A percentile compares a stretch with the other conserved stretches of the same genome.
These are phyloP conservation scores for Listronotus bonariensis DNA, from an alignment of 1,140 invertebrate species.

Conservation along the genomic window DNA sequence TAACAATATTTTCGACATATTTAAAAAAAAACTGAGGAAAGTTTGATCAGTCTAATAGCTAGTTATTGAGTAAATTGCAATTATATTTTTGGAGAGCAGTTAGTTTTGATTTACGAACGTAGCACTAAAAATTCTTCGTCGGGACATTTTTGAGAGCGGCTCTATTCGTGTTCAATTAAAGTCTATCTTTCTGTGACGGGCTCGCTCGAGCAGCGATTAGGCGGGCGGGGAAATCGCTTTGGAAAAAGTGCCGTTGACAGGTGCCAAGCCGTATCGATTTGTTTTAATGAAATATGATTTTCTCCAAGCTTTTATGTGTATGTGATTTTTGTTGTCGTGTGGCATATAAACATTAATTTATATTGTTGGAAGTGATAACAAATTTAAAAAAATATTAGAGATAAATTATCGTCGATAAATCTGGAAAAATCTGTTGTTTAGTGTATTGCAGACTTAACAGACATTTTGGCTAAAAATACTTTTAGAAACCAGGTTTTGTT, in stretches of 20 bases:
- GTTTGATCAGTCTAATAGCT: too few species aligned
- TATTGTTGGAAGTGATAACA: slow-evolving; percentile 5
- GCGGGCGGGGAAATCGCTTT: slow-evolving; percentile 15
- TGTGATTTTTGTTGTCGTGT: slow-evolving; percentile 3
- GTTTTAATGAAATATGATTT: slow-evolving; percentile 30
- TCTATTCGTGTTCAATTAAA: slow-evolving; percentile 43
- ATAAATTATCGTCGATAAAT: too few species aligned
- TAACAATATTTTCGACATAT: too few species aligned
- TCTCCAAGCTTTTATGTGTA: slow-evolving; percentile 4
- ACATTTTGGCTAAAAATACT: too few species aligned
- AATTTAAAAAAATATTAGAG: slow-evolving; percentile 1
- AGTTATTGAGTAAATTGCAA: too few species aligned
- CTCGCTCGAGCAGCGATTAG: not conserved
- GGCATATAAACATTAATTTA: slow-evolving; percentile 1
- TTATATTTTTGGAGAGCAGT: too few species aligned
- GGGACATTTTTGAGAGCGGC: slow-evolving; percentile 35
- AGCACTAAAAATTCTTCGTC: not conserved
- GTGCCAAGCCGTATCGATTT: slow-evolving; percentile 31
- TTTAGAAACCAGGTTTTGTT: too few species aligned
- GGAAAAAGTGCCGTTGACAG: slow-evolving; percentile 33
- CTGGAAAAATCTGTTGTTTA: too few species aligned
- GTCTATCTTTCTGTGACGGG: slow-evolving; percentile 29
- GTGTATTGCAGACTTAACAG: too few species aligned
- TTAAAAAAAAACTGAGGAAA: too few species aligned
- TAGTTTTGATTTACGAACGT: not conserved